Percentiles rank a stretch among this genome's conserved stretches.
These are phyloP conservation scores for Agapornis roseicollis DNA, from an alignment of 2,113 vertebrate genomes.

Conservation along the genomic window DNA sequence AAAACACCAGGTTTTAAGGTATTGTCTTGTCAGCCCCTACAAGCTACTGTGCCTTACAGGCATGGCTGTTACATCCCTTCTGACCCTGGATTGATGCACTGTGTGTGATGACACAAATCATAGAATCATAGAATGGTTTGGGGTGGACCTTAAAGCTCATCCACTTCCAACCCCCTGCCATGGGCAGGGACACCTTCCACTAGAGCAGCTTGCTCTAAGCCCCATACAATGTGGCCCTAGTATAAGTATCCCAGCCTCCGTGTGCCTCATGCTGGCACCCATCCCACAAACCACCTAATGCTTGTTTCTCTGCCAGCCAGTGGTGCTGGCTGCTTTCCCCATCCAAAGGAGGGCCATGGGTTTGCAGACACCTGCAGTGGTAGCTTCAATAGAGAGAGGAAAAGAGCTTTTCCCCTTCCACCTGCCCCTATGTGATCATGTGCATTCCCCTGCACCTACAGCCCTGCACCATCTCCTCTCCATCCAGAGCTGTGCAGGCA, in stretches of 20 bases:
- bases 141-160: background rate
- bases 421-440: too few species aligned
- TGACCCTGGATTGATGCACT: background rate
- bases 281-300: too few species aligned
- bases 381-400: background rate
- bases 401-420: too few species aligned
- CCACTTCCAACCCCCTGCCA: background rate
- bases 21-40: conserved; percentile 4
- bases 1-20: background rate
- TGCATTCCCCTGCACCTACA: background rate
- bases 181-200: background rate
- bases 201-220: background rate
- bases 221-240: background rate
- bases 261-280: background rate
- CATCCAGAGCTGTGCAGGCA: background rate
- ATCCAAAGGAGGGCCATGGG: background rate
- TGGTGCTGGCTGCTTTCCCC: background rate
- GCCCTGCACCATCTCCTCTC: background rate
- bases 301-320: background rate
- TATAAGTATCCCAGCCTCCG: background rate
- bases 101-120: background rate
- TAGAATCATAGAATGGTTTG: background rate
- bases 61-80: background rate
- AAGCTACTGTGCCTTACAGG: background rate
- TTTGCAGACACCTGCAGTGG: background rate